Percentiles rank a stretch among this genome's conserved stretches.
Evolutionary conservation across 2,888 invertebrate species (phyloP).

Genomic region (Embidobia sp.): DNA sequence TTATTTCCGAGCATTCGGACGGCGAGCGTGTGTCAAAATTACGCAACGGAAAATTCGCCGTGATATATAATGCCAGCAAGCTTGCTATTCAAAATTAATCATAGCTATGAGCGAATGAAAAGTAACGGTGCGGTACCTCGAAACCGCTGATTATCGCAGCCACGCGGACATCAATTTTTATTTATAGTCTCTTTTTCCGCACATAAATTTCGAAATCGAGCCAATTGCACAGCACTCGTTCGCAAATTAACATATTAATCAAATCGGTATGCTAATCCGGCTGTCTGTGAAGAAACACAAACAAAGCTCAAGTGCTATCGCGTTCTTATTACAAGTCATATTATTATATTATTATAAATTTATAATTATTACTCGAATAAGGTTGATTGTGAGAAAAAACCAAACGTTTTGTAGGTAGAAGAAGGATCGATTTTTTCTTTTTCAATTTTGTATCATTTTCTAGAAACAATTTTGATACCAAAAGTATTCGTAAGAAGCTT

Average conservation of each 20-base stretch:
- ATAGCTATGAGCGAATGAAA: constrained; percentile 42
- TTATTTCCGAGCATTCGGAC: constrained; percentile 17
- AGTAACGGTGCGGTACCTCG: constrained; percentile 42
- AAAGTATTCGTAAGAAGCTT: too few relatives aligned
- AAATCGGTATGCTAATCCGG: constrained; percentile 31
- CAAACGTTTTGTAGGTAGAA: too few relatives aligned
- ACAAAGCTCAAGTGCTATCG: neutral
- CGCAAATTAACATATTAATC: constrained; percentile 42
- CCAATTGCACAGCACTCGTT: constrained; percentile 29
- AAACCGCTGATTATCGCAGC: constrained; percentile 37
- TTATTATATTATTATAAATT: too few relatives aligned
- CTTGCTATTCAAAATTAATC: constrained; percentile 51
- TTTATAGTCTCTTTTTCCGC: constrained; percentile 27
- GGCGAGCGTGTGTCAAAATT: constrained; percentile 31
- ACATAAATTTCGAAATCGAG: constrained; percentile 48
- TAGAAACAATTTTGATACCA: too few relatives aligned
- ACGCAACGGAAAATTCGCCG: constrained; percentile 32
- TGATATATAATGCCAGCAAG: constrained; percentile 40
- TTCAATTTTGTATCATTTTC: neutral
- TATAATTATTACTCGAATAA: too few relatives aligned
- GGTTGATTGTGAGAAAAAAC: too few relatives aligned
- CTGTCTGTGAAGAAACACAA: constrained; percentile 3
- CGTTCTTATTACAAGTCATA: too few relatives aligned
- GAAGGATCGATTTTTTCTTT: too few relatives aligned
- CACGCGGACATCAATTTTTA: constrained; percentile 33